phyloP scores from a whole-genome alignment of 2,888 invertebrate genomes.

The Megastigmus dorsalis region DNA sequence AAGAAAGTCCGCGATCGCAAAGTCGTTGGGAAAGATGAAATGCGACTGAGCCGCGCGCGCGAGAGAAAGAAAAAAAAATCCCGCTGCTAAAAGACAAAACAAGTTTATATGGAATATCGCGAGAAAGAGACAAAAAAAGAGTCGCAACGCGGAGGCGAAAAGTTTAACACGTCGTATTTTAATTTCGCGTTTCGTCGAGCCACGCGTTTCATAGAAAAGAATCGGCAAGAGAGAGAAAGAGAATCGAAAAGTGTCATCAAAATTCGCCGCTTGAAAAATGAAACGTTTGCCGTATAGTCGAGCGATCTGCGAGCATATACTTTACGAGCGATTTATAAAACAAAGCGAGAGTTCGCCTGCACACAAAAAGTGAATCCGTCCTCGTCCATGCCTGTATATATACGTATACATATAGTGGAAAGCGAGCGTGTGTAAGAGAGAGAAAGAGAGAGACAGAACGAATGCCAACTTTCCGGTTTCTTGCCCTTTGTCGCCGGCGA shows the following conservation, averaged over 20 bases:
- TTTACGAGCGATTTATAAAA: constrained; percentile 23
- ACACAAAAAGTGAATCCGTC: constrained; percentile 15
- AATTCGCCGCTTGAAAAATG: constrained; percentile 4
- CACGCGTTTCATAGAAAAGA: constrained; percentile 35
- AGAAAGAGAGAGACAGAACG: constrained; percentile 23
- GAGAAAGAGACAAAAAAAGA: constrained; percentile 52
- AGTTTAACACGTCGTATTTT: constrained; percentile 46
- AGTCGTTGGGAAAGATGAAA: constrained; percentile 39
- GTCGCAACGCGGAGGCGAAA: constrained; percentile 28
- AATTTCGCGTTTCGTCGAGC: background rate
- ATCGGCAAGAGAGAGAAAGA: background rate
- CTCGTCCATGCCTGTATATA: background rate
- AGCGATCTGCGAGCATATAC: background rate
- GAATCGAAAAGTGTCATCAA: background rate
- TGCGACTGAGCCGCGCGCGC: constrained; percentile 13
- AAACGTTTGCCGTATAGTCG: background rate
- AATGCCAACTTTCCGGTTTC: constrained; percentile 64
- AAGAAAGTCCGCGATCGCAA: constrained; percentile 35
- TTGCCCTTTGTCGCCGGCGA: constrained; percentile 63
- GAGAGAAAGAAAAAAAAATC: constrained; percentile 1
- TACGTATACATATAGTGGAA: too few relatives aligned
- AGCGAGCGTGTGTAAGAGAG: too few relatives aligned
- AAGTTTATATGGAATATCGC: constrained; percentile 52
- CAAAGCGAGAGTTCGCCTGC: background rate
- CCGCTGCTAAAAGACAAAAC: constrained; percentile 50